Evolutionary conservation across 1,140 invertebrate species (phyloP), one percentile per base, ranked within the genome.

Genomic region (Drosophila insularis): DNA sequence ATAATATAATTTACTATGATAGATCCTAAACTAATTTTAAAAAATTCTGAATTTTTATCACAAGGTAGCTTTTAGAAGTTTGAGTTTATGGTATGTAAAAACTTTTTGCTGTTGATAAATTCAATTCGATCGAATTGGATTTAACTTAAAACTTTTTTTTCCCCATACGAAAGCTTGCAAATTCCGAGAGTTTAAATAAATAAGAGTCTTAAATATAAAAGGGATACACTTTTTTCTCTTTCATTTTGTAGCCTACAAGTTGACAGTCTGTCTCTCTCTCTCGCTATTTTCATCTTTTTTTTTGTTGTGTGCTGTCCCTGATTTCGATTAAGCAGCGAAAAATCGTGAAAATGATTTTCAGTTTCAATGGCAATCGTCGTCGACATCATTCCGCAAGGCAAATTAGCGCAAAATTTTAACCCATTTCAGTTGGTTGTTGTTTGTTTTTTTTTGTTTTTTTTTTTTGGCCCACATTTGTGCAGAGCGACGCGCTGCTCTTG

Each of bases 371-470:
- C 56, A 32, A 27, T 35, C 40, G 17, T 27, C 27, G 14, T 53
- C 40, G 27, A 64, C 69, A 71, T 71, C 40, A 31, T 37, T 62
- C 23, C 35, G 17, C 13, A 40, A 37, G 50, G 40, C 11, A 68
- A 60, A 74, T 56, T 75, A 74, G 58, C 64, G 32, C 61, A 11
- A 63, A 21, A 63, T 63, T 53, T 50, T 37, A 37, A 46, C 23
- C 37, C 23, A 46, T 40, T 62, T 62, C 17, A 46, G 17, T 46
- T 46, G 0, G 32, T 2, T 35, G 32, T 35, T 46, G 14, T 40
- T 40, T 6, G 4, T 1, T 43, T 43, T 17, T 17, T 2, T 7
- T 17, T 7, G 17, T 21, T 50, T 50, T 14, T 43, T 43, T 8
- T 19, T 27, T 43, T 31, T 31, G 55, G 55, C 55, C 55, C 31